These are phyloP conservation scores for Neogobius melanostomus DNA, from an alignment of 2,113 vertebrate species.

Conservation along the genomic window DNA sequence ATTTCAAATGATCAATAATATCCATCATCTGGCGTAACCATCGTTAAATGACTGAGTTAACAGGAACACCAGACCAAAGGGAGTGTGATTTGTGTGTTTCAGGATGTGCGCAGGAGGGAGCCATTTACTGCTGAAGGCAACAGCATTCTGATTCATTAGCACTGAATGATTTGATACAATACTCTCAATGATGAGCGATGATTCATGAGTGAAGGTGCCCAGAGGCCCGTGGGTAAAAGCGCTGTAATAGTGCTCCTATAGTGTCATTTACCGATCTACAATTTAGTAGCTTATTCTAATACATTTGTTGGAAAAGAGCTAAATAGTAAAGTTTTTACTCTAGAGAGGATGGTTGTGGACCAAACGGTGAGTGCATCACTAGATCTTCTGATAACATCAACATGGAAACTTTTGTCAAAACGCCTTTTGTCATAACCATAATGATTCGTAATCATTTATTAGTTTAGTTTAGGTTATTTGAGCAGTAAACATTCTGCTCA, in stretches of 20 bases:
- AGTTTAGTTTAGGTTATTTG: no score
- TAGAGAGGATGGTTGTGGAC: no score
- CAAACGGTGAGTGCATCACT: no score
- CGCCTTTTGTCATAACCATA: no score
- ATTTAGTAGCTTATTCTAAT: background rate
- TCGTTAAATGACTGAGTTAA: constrained; percentile 7
- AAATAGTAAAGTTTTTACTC: no score
- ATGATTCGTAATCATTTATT: no score
- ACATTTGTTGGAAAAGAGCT: no score
- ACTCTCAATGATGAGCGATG: constrained; percentile 25
- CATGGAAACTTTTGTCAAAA: no score
- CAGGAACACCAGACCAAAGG: constrained; percentile 5
- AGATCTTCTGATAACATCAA: no score
- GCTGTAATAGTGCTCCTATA: constrained; percentile 8
- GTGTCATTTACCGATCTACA: background rate
- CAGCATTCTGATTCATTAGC: constrained; percentile 27
- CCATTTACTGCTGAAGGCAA: constrained; percentile 9
- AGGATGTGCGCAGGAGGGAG: constrained; percentile 8
- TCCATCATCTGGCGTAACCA: constrained; percentile 9
- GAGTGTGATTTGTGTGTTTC: background rate
- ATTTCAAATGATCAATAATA: constrained; percentile 15
- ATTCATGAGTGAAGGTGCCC: constrained; percentile 28
- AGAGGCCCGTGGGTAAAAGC: constrained; percentile 11
- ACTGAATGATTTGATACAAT: constrained; percentile 29
- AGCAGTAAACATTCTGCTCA: no score